Base-by-base conservation (phyloP, 2,888 invertebrate species). In the Drosophila merina region DNA sequence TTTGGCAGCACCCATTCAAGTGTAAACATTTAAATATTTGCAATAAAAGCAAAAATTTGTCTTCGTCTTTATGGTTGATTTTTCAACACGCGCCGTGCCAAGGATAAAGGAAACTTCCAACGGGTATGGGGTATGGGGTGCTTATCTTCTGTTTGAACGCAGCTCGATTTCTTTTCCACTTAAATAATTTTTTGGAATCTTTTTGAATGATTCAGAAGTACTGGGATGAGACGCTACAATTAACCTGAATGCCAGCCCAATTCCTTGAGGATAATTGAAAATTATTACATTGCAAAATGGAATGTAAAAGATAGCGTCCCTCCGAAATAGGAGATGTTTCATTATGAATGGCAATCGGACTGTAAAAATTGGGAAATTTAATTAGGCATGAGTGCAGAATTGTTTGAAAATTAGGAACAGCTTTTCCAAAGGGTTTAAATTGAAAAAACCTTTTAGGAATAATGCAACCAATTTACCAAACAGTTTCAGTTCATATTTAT, bases 11-110 rank as follows among this genome's bases (percentile, higher is more conserved):
- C 30, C 57, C 78, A 67, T 66, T 86, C 67, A 71, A 86, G 86
- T 75, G 81, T 66, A 80, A 84, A 75, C 67, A 84, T 86, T 84
- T 86, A 80, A 86, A 86, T 81, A 80, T 86, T 58, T 64, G 58
- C 81, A 77, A 86, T 83, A 75, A 84, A 75, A 56, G 58, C 55
- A 66, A 48, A 42, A 63, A 72, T 57, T 45, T 47, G 52, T 50
- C 48, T 52, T 52, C 58, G 45, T 51, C 45, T 52, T 44, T 20
- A 26, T 36, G 31, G n/a, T 31, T 45, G 45, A 52, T 58, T 58
- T 70, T 49, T 20, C 51, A 70, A 52, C 68, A 69, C 71, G 68
- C 71, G 72, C 64, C 49, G 14, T 52, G 50, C 58, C 50, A 31
- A 26, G 40, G 28, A 52, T n/a, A 38, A 49, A 9, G 38, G 33